These are phyloP conservation scores for Halictus ligatus DNA, from an alignment of 2,888 invertebrate species.

Conservation along the genomic window DNA sequence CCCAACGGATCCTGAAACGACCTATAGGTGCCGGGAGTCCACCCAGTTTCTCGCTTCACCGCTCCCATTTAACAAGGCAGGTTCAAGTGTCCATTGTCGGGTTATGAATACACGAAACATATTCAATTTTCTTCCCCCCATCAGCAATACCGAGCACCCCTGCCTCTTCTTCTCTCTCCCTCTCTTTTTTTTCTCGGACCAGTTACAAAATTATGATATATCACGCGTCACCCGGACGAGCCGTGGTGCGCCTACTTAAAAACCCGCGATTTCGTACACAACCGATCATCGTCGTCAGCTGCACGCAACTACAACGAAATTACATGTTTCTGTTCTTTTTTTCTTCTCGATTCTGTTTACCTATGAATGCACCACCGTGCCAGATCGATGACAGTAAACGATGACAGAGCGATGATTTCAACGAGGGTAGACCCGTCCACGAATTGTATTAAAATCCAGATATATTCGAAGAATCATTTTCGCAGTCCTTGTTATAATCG, in stretches of 20 bases:
- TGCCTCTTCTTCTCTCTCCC: neutral
- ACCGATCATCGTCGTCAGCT: conserved; percentile 45
- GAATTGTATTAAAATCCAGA: neutral
- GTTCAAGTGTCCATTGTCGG: conserved; percentile 78
- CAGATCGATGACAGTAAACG: conserved; percentile 58
- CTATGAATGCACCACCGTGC: conserved; percentile 25
- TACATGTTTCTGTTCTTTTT: conserved; percentile 7
- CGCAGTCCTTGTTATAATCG: no score
- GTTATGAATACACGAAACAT: conserved; percentile 78
- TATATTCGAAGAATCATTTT: no score
- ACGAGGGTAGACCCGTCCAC: neutral
- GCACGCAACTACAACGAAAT: conserved; percentile 34
- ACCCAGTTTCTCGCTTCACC: conserved; percentile 77
- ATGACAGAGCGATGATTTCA: conserved; percentile 27
- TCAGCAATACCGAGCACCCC: neutral
- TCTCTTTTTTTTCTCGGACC: conserved; percentile 37
- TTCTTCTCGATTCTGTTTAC: conserved; percentile 40
- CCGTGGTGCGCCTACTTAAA: conserved; percentile 41
- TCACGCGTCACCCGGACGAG: conserved; percentile 57
- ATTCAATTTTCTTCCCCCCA: conserved; percentile 51
- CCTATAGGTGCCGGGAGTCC: conserved; percentile 72
- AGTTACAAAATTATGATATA: conserved; percentile 80
- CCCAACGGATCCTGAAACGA: conserved; percentile 63
- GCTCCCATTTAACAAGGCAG: conserved; percentile 76
- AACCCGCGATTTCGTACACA: conserved; percentile 50